Evolutionary conservation across 2,888 invertebrate genomes (phyloP), one percentile per base, ranked within the genome.

Genomic region (Drosophila cognata): DNA sequence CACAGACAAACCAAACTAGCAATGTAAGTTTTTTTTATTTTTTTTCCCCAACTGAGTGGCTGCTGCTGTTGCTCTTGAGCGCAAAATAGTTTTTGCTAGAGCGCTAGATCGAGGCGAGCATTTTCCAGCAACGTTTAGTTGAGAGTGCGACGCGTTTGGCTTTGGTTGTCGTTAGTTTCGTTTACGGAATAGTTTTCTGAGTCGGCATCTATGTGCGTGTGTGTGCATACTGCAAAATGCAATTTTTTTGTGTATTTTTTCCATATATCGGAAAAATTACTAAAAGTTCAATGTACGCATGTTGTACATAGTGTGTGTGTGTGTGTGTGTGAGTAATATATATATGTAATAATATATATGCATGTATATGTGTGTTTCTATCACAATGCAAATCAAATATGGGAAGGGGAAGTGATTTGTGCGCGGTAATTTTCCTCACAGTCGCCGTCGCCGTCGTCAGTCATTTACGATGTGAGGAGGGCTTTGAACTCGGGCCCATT

Each of bases 41-140:
- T 11, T 38, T 36, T 28, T 10, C 58, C 38, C 57, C 51, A 56
- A 21, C 25, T 50, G 48, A 58, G 69, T 48, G 29, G 61, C 38
- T 56, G 56, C 55, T 53, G 62, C 6, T 48, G 38, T 41, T 56
- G 53, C 81, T 81, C 69, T 82, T 84, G 87, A 89, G 86, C 68
- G 70, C 31, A 71, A 81, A 87, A 87, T 82, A 84, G 85, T 84
- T 84, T 87, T 75, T 48, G 66, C 64, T 57, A 38, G 36, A 43
- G 71, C 62, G 75, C 62, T 82, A 88, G 90, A 89, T 85, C 88
- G 73, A 25, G 57, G 51, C 69, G 41, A 53, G 38, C 52, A 78
- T 83, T 85, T 87, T 81, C 79, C 84, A 72, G 36, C 31, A 46
- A 57, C 36, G 56, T 71, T 81, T 88, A 81, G 86, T 88, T 85